phyloP scores from a whole-genome alignment of 2,888 invertebrate genomes.

The Stictocephala bisonia region DNA sequence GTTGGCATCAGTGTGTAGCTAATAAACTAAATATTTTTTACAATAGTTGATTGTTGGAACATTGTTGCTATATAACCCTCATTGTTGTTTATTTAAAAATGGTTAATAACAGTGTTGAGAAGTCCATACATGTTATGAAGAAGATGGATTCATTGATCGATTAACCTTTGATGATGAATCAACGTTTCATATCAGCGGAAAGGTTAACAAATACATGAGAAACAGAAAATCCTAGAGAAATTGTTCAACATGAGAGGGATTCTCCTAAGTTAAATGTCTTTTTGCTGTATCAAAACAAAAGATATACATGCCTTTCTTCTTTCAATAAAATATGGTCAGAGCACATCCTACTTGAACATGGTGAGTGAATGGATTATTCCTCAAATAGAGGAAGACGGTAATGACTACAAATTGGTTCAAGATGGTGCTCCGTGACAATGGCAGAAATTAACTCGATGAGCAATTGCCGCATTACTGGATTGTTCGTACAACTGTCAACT shows the following conservation, averaged over 20 bases:
- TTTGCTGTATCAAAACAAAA: slow-evolving; percentile 43
- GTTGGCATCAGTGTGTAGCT: too few species aligned
- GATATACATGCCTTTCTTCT: slow-evolving; percentile 40
- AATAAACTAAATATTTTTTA: too few species aligned
- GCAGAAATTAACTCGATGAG: slow-evolving; percentile 32
- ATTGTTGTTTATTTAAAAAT: too few species aligned
- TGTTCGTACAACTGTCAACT: slow-evolving; percentile 31
- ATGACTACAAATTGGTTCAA: slow-evolving; percentile 35
- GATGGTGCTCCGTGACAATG: slow-evolving; percentile 40
- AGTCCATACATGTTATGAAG: too few species aligned
- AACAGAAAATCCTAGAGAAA: slow-evolving; percentile 36
- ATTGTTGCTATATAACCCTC: too few species aligned
- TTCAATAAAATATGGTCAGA: slow-evolving; percentile 37
- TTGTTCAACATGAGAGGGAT: slow-evolving; percentile 30
- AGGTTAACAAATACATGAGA: too few species aligned
- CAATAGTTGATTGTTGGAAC: too few species aligned
- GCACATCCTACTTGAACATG: slow-evolving; percentile 9
- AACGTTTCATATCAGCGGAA: too few species aligned
- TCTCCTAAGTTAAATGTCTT: slow-evolving; percentile 40
- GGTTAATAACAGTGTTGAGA: too few species aligned
- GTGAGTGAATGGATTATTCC: slow-evolving; percentile 27
- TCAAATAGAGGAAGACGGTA: slow-evolving; percentile 35
- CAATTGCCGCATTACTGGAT: slow-evolving; percentile 32
- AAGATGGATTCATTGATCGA: too few species aligned
- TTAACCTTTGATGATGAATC: too few species aligned